Base-by-base conservation (phyloP, 2,888 invertebrate species). In the Autographa pulchrina region DNA sequence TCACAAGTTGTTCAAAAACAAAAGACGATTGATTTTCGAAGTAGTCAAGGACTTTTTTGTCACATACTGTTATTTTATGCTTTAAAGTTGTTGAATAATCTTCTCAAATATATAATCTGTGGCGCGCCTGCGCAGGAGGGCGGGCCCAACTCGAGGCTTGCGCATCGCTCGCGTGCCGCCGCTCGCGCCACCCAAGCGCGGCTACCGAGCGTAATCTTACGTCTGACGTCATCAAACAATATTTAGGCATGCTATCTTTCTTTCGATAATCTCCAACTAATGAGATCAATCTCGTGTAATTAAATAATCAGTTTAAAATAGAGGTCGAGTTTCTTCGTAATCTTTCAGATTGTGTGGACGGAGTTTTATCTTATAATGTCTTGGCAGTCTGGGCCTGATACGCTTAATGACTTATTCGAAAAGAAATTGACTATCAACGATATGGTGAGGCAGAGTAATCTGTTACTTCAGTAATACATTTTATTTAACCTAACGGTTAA, bases 131-230 rank as follows among this genome's bases (percentile, higher is more conserved):
- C 88, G 88, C 88, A 87, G 88, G 90, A 91, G 91, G 92, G 93
- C 93, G 93, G 91, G 84, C 82, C 87, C 84, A 86, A 81, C 84
- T 85, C 85, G 85, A 86, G 85, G 91, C 86, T 89, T 87, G 88
- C 89, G 88, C 89, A 86, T 86, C 87, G 90, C 86, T 92, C 93
- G 93, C 93, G 93, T 94, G 94, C 92, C 90, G 77, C 84, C 86
- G 87, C 89, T 87, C 86, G 90, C 90, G 92, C 94, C 93, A 93
- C 94, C 93, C 94, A 94, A 87, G 91, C 89, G 86, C 85, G 80
- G 91, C 94, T 93, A 91, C 93, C 86, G 93, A 85, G 85, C 76
- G 81, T 83, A 78, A 78, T 82, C 78, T 78, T 65, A 66, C 69
- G 68, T 68, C 68, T 79, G 75, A 80, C 84, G 80, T 80, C 84